Evolutionary conservation across 2,888 invertebrate species (phyloP).

Genomic region (Aquatica leii): DNA sequence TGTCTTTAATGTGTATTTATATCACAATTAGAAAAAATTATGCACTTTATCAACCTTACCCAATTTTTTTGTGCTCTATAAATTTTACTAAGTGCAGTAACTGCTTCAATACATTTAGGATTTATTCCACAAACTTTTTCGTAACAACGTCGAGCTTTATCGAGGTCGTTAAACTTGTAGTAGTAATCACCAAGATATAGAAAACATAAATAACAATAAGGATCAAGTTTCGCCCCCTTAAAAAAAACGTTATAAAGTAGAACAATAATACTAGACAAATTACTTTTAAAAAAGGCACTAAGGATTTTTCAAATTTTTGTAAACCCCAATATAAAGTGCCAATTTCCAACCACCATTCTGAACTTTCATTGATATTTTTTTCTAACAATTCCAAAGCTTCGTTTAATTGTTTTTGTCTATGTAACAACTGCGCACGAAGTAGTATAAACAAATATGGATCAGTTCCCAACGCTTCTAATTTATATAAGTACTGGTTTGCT

Average conservation of each 20-base stretch:
- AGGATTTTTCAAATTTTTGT: slow-evolving; percentile 67
- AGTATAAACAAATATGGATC: slow-evolving; percentile 52
- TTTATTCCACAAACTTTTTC: slow-evolving; percentile 84
- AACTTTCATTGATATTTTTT: slow-evolving; percentile 57
- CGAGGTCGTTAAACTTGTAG: slow-evolving; percentile 68
- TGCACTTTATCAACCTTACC: no score
- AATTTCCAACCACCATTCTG: slow-evolving; percentile 66
- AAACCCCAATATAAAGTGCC: slow-evolving; percentile 70
- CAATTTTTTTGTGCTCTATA: slow-evolving; percentile 74
- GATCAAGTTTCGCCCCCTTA: slow-evolving; percentile 73
- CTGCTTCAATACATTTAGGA: slow-evolving; percentile 70
- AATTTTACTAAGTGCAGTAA: slow-evolving; percentile 77
- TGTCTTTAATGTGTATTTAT: no score
- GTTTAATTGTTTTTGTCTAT: slow-evolving; percentile 62
- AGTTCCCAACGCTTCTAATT: slow-evolving; percentile 51
- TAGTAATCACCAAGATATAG: slow-evolving; percentile 81
- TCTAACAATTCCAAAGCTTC: slow-evolving; percentile 66
- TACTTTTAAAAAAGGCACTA: slow-evolving; percentile 70
- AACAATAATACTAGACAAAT: neutral
- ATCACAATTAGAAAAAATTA: no score
- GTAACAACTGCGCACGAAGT: slow-evolving; percentile 63
- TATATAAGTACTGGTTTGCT: slow-evolving; percentile 55
- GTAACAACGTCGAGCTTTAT: slow-evolving; percentile 82
- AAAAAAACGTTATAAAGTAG: slow-evolving; percentile 33
- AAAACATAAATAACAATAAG: slow-evolving; percentile 78